Base-by-base conservation (phyloP, 2,797 vertebrate genomes). In the Siniperca undulata region DNA sequence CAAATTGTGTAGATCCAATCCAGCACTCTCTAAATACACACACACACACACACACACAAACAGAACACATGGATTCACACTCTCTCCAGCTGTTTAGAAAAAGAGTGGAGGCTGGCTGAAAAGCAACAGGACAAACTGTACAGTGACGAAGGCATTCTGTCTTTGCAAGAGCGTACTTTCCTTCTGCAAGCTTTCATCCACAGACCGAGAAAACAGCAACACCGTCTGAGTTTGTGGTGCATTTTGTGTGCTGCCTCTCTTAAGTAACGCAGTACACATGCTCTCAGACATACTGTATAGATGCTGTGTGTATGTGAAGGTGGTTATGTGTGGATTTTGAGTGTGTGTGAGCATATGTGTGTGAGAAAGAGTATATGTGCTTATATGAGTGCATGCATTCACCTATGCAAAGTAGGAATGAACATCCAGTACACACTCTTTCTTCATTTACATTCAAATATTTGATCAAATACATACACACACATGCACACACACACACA, bases 1-100 rank as follows among this genome's bases (percentile, higher is more conserved):
- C 69, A 91, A 90, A 88, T 77, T 76, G 64, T 81, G 88, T 81
- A 60, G 77, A 86, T 65, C 34, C 72, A 82, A 82, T 62, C 56
- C 70, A 75, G 70, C 74, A 77, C 40, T 60, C 27, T 64, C 71
- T 68, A 61, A 81, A 83, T 42, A 64, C 48, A 87, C 70, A 77
- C 56, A 74, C 53, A 88, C 70, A 69, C 50, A 70, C 46, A 66
- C 52, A 78, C 71, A 74, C 69, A 86, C 42, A 80, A 1, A 42
- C 22, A 22, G 55, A 80, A 64, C 67, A 56, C 53, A 66, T 36
- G 50, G 56, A 77, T 55, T 82, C 56, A 59, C 70, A 58, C 73
- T 59, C 16, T 59, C 74, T 73, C 77, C 84, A 86, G 82, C 78
- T 86, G 78, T 81, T 70, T 86, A 74, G 19, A 52, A 61, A 71